Base-by-base conservation (phyloP, 2,888 invertebrate species). In the Lamproptera curius region DNA sequence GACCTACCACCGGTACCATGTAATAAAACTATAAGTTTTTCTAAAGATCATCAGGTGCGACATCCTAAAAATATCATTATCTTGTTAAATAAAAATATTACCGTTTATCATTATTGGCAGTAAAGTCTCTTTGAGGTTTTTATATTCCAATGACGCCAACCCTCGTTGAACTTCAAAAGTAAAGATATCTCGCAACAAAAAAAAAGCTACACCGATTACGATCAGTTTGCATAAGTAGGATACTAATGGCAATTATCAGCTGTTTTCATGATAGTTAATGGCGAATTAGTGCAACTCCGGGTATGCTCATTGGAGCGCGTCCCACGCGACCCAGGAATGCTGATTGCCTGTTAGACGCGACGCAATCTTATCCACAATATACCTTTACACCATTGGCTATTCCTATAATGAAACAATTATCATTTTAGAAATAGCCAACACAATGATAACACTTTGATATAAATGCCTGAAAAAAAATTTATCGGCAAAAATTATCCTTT, bases 241-340 rank as follows among this genome's bases (percentile, higher is more conserved):
- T 43, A 37, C 41, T 26, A 10, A 36, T 49, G 36, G 46, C 39
- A 40, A 49, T 49, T 49, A 49, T 62, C 50, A 11, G 33, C 11
- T 39, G 39, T 14, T 51, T 58, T 59, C 59, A 62, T 59, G 58
- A 61, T 61, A 57, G 53, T 55, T 57, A 57, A 57, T 56, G 53
- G 53, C 53, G 59, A 41, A 59, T 59, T 57, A 56, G 55, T 60
- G 60, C 58, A 59, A 58, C 53, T 56, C 51, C 55, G 50, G 36
- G 52, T 41, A 15, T 1, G 50, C 34, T 52, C 59, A 58, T 28
- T 57, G 56, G 53, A 57, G 59, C 63, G 56, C 45, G 51, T 48
- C 42, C 53, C 58, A 63, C 61, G 61, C 61, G 58, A 62, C 62
- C 48, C 31, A 47, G 52, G 59, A 57, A 58, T 60, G 58, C 51